These are phyloP conservation scores for Trogon surrucura DNA, from an alignment of 2,113 vertebrate genomes.

Conservation along the genomic window DNA sequence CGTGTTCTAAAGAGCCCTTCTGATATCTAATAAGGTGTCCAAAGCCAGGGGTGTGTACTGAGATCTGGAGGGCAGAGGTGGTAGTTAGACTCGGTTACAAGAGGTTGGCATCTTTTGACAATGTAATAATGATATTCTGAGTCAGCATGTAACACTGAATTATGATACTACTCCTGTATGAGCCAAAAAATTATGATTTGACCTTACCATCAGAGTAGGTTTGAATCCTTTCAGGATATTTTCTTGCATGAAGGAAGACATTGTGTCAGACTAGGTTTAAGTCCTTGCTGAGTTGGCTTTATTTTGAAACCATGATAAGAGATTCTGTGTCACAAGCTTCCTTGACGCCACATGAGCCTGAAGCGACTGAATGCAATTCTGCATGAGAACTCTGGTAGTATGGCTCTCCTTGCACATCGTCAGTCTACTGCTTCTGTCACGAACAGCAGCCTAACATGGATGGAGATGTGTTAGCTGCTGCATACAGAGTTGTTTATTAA, in stretches of 20 bases:
- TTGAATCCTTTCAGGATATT: not conserved
- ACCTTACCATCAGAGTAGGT: not conserved
- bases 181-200: not conserved
- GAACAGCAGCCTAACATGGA: not conserved
- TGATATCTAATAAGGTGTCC: not conserved
- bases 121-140: not conserved
- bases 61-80: not conserved
- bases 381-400: fast-evolving
- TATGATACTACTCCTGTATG: not conserved
- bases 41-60: not conserved
- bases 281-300: not conserved
- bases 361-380: not conserved
- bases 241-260: not conserved
- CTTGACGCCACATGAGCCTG: fast-evolving
- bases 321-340: not conserved
- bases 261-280: not conserved
- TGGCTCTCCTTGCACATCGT: not conserved
- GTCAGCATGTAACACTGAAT: not conserved
- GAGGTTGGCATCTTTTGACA: not conserved
- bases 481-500: not conserved
- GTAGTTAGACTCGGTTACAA: not conserved
- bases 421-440: not conserved
- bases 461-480: not conserved
- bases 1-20: not conserved
- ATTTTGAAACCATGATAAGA: not conserved